Conservation (phyloP, 2,888 invertebrate genomes). For the Lycocerus yunnanus region DNA sequence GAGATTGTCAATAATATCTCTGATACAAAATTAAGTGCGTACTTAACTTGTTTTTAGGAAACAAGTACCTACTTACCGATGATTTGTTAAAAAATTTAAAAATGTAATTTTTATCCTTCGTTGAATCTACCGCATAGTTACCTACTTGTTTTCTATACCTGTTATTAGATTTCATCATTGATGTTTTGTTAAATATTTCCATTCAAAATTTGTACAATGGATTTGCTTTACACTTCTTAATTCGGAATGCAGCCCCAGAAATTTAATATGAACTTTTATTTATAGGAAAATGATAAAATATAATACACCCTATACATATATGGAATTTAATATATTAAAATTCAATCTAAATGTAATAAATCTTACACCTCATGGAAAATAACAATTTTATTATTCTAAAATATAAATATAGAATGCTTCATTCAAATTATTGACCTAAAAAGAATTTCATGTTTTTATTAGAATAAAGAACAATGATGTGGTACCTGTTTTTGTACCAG, state of each 20-base stretch:
- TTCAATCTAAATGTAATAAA: not conserved
- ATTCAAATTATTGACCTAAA: not conserved
- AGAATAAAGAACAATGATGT: not conserved
- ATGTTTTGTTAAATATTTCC: conserved; percentile 10
- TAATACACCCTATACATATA: too few relatives aligned
- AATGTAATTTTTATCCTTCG: conserved; percentile 5
- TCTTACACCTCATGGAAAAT: not conserved
- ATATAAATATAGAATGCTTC: too few relatives aligned
- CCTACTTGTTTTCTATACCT: not conserved
- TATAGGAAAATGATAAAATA: not conserved
- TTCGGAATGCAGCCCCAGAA: not conserved
- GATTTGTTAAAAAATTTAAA: not conserved
- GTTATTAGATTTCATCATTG: conserved; percentile 13
- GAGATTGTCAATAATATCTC: not conserved
- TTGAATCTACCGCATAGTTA: conserved; percentile 8
- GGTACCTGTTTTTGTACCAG: not conserved
- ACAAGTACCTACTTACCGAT: not conserved
- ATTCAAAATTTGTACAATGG: conserved; percentile 5
- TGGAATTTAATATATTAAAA: not conserved
- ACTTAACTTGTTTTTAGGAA: not conserved
- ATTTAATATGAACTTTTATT: not conserved
- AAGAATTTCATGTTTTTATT: not conserved
- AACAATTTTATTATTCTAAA: not conserved
- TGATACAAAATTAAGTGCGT: not conserved
- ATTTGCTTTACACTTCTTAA: not conserved